Evolutionary conservation across 2,888 invertebrate species (phyloP), one percentile per base, ranked within the genome.

Genomic region (Meteorus colon): DNA sequence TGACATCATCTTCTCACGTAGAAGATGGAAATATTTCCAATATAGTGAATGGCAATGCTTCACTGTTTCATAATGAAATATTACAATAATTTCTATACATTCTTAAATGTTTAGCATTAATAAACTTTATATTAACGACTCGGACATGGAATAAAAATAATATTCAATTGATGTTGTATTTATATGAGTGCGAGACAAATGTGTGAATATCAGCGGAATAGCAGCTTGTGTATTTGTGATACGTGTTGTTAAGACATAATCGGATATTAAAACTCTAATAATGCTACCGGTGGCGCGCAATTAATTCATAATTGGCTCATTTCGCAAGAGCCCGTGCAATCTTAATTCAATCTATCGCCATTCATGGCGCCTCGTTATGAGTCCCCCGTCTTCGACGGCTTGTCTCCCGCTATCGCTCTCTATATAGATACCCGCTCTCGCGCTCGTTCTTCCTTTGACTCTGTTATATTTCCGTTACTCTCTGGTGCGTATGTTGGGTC

Each of bases 291-390:
- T 82, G 82, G 82, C 74, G 81, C 78, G 83, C 86, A 89, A 89
- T 89, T 89, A 89, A 89, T 88, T 88, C 85, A 87, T 89, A 89
- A 89, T 89, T 89, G 88, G 88, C 87, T 86, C 86, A 87, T 88
- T 88, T 85, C 79, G 84, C 86, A 83, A 84, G 83, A 86, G 85
- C 84, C 83, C 81, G 80, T 82, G 83, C 86, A 88, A 89, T 89
- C 89, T 89, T 88, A 89, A 89, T 89, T 89, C 86, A 89, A 89
- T 89, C 88, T 89, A 89, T 88, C 86, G 87, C 87, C 86, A 84
- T 87, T 87, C 80, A 83, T 81, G 84, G 84, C 83, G 84, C 85
- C 85, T 87, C 85, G 84, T 88, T 86, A 86, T 82, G 78, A 82
- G 75, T 80, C 78, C 80, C 81, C 82, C 73, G 79, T 80, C 77